Percentiles rank a stretch among this genome's conserved stretches.
phyloP scores from a whole-genome alignment of 1,140 invertebrate genomes.

The Caerostris darwini region DNA sequence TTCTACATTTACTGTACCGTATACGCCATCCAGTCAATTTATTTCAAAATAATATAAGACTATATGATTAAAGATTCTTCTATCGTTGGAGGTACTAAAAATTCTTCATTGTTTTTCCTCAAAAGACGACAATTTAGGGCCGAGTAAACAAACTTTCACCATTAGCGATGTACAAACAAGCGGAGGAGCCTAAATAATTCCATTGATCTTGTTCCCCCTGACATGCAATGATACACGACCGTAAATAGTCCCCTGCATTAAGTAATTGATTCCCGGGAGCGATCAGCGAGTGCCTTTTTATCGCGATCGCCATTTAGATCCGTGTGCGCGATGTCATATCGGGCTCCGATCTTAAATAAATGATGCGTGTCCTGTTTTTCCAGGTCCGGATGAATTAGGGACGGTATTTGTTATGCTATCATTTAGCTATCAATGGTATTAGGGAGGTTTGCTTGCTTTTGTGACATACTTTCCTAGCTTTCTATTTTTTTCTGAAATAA shows the following conservation, averaged over 20 bases:
- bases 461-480: no score
- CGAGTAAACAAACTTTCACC: background rate
- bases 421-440: background rate
- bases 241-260: conserved; percentile 6
- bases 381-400: background rate
- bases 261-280: background rate
- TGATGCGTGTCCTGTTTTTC: conserved; percentile 2
- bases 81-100: no score
- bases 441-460: no score
- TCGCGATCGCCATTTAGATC: background rate
- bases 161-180: background rate
- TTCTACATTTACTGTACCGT: no score
- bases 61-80: no score
- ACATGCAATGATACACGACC: background rate
- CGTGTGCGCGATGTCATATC: background rate
- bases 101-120: no score
- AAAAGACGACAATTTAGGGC: no score
- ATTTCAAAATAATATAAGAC: no score
- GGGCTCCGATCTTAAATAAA: background rate
- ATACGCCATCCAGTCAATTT: no score
- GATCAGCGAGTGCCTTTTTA: background rate
- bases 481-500: no score
- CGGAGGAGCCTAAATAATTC: background rate
- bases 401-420: background rate
- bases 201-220: background rate